Conservation (phyloP, 2,888 invertebrate species). For the Chrysolina oricalcia region DNA sequence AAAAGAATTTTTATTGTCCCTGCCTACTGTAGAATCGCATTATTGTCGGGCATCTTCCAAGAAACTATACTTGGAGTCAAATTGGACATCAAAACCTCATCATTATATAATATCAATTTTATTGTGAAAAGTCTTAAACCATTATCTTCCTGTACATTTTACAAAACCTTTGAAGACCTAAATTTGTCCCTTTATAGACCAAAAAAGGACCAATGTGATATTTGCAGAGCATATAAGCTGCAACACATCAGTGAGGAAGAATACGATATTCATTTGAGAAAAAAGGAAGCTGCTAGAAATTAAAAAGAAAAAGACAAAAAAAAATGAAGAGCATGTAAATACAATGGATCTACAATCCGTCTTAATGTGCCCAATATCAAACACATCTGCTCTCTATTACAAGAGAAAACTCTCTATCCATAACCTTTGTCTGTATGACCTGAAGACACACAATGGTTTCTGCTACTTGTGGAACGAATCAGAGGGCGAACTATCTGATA, state of each 20-base stretch:
- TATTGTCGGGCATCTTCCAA: constrained; percentile 19
- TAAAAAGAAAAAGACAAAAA: too few relatives aligned
- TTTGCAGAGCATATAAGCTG: not conserved
- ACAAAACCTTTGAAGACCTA: constrained; percentile 7
- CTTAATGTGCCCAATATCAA: too few relatives aligned
- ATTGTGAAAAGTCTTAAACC: not conserved
- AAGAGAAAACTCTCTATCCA: too few relatives aligned
- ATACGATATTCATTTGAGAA: constrained; percentile 7
- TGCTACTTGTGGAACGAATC: constrained; percentile 13
- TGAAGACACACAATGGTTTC: constrained; percentile 1
- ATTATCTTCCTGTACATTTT: constrained; percentile 2
- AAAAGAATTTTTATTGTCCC: constrained; percentile 20
- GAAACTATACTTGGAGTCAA: constrained; percentile 16
- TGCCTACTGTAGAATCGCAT: constrained; percentile 1
- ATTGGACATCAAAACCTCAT: constrained; percentile 14
- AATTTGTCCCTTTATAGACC: constrained; percentile 7
- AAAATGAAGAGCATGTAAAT: too few relatives aligned
- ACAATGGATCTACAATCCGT: too few relatives aligned
- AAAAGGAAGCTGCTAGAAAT: not conserved
- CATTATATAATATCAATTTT: not conserved
- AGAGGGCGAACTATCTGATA: constrained; percentile 4
- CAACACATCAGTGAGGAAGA: constrained; percentile 9
- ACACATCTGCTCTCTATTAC: too few relatives aligned
- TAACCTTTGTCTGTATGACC: not conserved
- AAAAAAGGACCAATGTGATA: constrained; percentile 7